Evolutionary conservation across 2,888 invertebrate genomes (phyloP).

Genomic region (Mystacides longicornis): DNA sequence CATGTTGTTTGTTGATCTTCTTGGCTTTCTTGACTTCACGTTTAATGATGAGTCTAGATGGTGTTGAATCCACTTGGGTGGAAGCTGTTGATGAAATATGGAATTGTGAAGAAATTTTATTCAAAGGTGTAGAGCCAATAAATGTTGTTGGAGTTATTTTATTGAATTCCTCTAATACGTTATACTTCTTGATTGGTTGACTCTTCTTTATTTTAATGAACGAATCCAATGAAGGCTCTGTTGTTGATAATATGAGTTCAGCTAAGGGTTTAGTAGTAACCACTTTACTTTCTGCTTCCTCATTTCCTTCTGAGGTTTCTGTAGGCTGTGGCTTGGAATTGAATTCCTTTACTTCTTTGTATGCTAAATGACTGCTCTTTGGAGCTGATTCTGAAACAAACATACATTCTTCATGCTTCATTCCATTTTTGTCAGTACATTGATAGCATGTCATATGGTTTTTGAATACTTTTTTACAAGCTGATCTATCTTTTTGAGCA

Average conservation of each 20-base stretch:
- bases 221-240: conserved; percentile 7
- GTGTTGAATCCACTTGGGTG: conserved; percentile 16
- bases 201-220: conserved; percentile 14
- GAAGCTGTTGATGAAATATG: conserved; percentile 13
- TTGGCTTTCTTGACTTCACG: conserved; percentile 20
- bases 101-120: conserved; percentile 5
- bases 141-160: conserved; percentile 11
- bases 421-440: conserved; percentile 60
- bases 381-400: conserved; percentile 64
- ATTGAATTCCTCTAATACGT: conserved; percentile 15
- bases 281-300: conserved; percentile 40
- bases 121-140: neutral
- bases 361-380: conserved; percentile 55
- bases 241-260: conserved; percentile 13
- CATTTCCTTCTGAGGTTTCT: conserved; percentile 33
- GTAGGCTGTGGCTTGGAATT: conserved; percentile 45
- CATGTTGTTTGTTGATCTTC: conserved; percentile 31
- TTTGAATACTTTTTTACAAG: conserved; percentile 63
- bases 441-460: conserved; percentile 72
- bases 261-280: conserved; percentile 36
- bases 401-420: conserved; percentile 73
- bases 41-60: conserved; percentile 4
- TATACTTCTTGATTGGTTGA: conserved; percentile 21
- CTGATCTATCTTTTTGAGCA: conserved; percentile 61
- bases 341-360: conserved; percentile 58